phyloP scores from a whole-genome alignment of 2,888 invertebrate species.

The Tipula confusa region DNA sequence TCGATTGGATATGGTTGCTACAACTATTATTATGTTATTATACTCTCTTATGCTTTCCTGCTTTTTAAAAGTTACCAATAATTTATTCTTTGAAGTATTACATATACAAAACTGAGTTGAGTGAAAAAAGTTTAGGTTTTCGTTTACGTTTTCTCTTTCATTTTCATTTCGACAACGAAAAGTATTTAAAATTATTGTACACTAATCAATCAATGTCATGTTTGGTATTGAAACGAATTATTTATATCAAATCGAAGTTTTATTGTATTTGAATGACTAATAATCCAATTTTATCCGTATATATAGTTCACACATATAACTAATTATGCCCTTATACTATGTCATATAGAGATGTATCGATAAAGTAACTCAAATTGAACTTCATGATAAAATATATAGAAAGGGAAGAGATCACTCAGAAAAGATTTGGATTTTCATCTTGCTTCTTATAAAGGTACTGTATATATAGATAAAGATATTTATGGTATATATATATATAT shows the following conservation, averaged over 20 bases:
- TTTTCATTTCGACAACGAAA: neutral
- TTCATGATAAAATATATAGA: neutral
- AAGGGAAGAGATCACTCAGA: neutral
- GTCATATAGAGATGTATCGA: neutral
- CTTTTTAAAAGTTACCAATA: too few relatives aligned
- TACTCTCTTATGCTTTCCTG: too few relatives aligned
- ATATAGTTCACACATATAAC: neutral
- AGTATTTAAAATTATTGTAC: neutral
- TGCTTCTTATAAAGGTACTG: neutral
- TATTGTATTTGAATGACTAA: neutral
- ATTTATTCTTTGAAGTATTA: neutral
- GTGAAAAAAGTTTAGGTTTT: neutral
- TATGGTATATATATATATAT: too few relatives aligned
- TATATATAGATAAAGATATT: too few relatives aligned
- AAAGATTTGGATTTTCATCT: neutral
- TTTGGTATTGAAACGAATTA: neutral
- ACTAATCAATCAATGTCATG: neutral
- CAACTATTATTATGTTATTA: too few relatives aligned
- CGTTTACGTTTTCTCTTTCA: neutral
- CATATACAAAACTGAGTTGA: neutral
- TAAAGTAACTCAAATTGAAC: neutral
- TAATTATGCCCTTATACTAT: neutral
- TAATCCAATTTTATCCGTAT: neutral
- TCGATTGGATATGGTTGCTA: too few relatives aligned
- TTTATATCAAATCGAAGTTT: neutral